Percentiles rank a stretch among this genome's conserved stretches.
phyloP scores from a whole-genome alignment of 2,797 vertebrate species.

The Sternarchorhynchus goeldii region DNA sequence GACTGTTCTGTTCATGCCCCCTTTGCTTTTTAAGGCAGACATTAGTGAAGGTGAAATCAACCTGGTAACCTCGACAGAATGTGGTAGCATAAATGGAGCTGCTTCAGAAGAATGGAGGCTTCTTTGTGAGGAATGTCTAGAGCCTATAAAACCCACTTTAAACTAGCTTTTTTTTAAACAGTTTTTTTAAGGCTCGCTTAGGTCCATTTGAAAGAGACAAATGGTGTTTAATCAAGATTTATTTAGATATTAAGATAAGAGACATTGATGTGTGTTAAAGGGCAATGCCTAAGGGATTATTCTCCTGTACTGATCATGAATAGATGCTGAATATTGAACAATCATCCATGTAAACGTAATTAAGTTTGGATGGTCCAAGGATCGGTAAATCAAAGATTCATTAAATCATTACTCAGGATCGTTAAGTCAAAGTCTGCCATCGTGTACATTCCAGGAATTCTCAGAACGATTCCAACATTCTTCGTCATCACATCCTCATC shows the following conservation, averaged over 20 bases:
- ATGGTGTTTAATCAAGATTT: constrained; percentile 25
- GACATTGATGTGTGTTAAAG: constrained; percentile 12
- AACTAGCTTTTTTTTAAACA: constrained; percentile 7
- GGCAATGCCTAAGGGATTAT: constrained; percentile 3
- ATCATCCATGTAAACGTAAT: constrained; percentile 35
- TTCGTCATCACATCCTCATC: too few relatives aligned
- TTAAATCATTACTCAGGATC: too few relatives aligned
- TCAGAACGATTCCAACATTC: too few relatives aligned
- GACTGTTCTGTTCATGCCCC: constrained; percentile 38
- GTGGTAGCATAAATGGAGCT: constrained; percentile 42
- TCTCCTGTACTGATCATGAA: constrained; percentile 10
- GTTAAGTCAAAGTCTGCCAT: too few relatives aligned
- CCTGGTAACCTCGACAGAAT: constrained; percentile 50
- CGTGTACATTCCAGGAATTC: too few relatives aligned
- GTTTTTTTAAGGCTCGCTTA: neutral
- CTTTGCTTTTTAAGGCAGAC: constrained; percentile 53
- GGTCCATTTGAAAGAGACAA: neutral
- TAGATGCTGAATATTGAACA: neutral
- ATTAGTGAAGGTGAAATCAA: constrained; percentile 62
- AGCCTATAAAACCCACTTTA: neutral
- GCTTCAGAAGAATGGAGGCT: constrained; percentile 42
- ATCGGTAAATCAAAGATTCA: neutral
- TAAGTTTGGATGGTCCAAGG: constrained; percentile 14
- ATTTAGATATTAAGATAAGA: constrained; percentile 5
- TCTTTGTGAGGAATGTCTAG: constrained; percentile 32